Evolutionary conservation across 2,888 invertebrate genomes (phyloP), one percentile per base, ranked within the genome.

Genomic region (Tachina grossa): DNA sequence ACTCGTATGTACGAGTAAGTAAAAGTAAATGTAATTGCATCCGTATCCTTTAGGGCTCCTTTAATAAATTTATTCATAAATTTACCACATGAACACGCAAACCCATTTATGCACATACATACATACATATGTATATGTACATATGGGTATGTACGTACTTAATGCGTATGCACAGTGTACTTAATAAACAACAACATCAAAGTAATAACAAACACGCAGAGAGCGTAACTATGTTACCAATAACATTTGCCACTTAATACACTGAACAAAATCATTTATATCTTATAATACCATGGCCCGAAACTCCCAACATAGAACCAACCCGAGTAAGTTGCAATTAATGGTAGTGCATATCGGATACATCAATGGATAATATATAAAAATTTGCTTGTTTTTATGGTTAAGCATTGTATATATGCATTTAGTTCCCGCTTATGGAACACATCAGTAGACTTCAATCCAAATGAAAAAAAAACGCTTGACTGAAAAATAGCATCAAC

Each of bases 51-150:
- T 66, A 68, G 19, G 45, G 66, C 43, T 11, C 51, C 59, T 79
- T 68, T 68, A 66, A 80, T 68, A 74, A 59, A 81, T 81, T 81
- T 68, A 81, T 81, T 74, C 74, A 81, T 74, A 81, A 74, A 59
- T 74, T 66, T 53, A 57, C 9, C 6, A 31, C 59, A 78, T n/a
- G 59, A 16, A 43, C 47, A 78, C 16, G 51, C 16, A 14, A 61
- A 51, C 45, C 14, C 39, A 16, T 59, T 47, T 47, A 63, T 53
- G 2, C 43, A 51, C 6, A 6, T 53, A 53, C n/a, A 9, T 16
- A 65, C 13, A 47, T 31, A 31, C 31, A 31, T 31, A 6, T 31
- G 31, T 31, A 31, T 31, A 31, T 31, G 31, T 31, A 31, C 4
- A 31, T 31, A 31, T 31, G 31, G 31, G 31, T 47, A 61, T 5